Conservation (phyloP, 1,140 invertebrate species). For the Lutraria rhynchaena region DNA sequence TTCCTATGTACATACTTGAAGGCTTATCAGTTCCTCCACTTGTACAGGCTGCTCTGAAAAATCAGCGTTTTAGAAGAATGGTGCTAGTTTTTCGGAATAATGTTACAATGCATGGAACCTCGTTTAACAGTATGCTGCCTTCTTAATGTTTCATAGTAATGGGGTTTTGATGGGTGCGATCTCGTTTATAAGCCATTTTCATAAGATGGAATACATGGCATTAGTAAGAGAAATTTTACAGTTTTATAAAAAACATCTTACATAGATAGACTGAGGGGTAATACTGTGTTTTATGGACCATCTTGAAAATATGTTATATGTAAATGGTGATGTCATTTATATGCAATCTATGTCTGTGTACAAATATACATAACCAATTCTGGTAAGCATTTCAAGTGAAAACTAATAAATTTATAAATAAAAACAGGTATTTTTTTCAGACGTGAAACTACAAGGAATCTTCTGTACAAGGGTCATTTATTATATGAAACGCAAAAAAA, state of each 20-base stretch:
- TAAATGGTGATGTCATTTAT: too few relatives aligned
- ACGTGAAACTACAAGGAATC: too few relatives aligned
- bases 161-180: constrained; percentile 51
- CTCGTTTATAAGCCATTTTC: constrained; percentile 39
- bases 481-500: too few relatives aligned
- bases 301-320: too few relatives aligned
- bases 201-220: constrained; percentile 38
- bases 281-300: too few relatives aligned
- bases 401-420: too few relatives aligned
- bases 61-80: constrained; percentile 23
- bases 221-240: constrained; percentile 17
- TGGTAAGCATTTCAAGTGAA: too few relatives aligned
- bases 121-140: constrained; percentile 33
- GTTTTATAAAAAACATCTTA: constrained; percentile 20
- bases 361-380: too few relatives aligned
- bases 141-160: constrained; percentile 48
- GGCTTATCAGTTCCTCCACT: constrained; percentile 38
- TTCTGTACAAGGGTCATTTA: too few relatives aligned
- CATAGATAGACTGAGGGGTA: too few relatives aligned
- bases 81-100: constrained; percentile 15
- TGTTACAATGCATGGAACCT: constrained; percentile 25
- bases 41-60: constrained; percentile 9
- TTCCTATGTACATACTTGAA: constrained; percentile 26
- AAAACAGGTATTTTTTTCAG: too few relatives aligned
- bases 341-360: too few relatives aligned